A percentile compares a stretch with the other conserved stretches of the same genome.
Conservation (phyloP, 2,113 vertebrate genomes). For the Platysteira castanea region DNA sequence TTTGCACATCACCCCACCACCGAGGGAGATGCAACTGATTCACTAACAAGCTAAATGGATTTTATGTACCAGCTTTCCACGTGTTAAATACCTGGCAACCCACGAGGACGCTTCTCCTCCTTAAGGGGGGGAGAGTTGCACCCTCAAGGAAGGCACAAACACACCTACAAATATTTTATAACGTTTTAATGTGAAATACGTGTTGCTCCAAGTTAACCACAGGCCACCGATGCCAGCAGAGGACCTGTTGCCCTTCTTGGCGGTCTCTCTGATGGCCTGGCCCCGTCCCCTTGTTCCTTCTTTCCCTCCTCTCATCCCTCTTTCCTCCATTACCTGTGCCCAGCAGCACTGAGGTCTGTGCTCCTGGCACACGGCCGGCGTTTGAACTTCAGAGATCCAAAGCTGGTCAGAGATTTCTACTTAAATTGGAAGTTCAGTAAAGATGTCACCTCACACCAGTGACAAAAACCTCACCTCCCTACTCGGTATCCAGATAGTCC, state of each 20-base stretch:
- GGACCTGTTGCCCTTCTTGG: not conserved
- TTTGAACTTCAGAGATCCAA: not conserved
- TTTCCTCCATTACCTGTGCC: not conserved
- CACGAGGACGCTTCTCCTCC: not conserved
- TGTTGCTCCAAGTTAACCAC: not conserved
- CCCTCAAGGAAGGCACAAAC: not conserved
- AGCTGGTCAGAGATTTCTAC: not conserved
- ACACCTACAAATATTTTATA: not conserved
- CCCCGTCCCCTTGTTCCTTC: not conserved
- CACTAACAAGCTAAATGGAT: slow-evolving; percentile 39
- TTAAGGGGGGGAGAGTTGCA: not conserved
- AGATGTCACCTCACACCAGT: not conserved
- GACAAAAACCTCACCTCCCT: not conserved
- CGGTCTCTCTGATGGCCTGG: not conserved
- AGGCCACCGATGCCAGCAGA: not conserved
- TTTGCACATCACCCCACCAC: not conserved
- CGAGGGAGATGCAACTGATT: not conserved
- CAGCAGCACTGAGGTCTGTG: not conserved
- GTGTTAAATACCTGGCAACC: slow-evolving; percentile 9
- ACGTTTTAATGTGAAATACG: slow-evolving; percentile 37
- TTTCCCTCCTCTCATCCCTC: not conserved
- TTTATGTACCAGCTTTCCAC: not conserved
- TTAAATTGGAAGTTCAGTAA: not conserved
- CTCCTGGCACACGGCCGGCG: accelerated
- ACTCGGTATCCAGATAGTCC: accelerated